phyloP scores from a whole-genome alignment of 2,888 invertebrate genomes.

The Ceratothoa steindachneri region DNA sequence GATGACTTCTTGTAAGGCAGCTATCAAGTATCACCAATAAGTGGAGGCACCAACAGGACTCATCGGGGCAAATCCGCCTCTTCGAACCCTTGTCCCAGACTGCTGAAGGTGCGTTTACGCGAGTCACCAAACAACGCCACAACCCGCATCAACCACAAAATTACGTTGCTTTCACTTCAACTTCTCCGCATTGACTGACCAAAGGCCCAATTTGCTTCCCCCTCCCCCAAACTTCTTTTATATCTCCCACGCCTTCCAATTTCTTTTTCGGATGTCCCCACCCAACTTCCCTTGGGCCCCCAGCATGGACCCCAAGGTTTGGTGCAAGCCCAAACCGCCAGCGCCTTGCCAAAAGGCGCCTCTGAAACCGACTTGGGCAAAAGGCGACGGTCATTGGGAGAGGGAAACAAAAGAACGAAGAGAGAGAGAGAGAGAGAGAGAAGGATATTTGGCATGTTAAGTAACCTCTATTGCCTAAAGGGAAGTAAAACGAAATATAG shows the following conservation, averaged over 20 bases:
- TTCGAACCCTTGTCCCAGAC: too few species aligned
- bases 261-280: neutral
- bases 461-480: neutral
- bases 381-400: neutral
- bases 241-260: too few species aligned
- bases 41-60: too few species aligned
- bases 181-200: neutral
- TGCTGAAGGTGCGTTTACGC: too few species aligned
- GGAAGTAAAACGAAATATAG: neutral
- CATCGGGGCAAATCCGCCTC: too few species aligned
- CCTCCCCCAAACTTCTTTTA: neutral
- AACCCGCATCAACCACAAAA: too few species aligned
- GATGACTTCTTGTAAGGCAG: too few species aligned
- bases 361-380: too few species aligned
- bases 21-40: too few species aligned
- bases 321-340: too few species aligned
- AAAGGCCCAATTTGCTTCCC: neutral
- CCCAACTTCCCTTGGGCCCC: neutral
- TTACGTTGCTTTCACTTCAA: neutral
- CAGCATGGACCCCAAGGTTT: neutral
- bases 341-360: too few species aligned
- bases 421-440: slow-evolving; percentile 10
- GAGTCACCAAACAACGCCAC: too few species aligned
- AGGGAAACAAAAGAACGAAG: neutral
- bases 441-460: neutral